Evolutionary conservation across 2,113 vertebrate genomes (phyloP), one percentile per base, ranked within the genome.

Genomic region (Eubucco bourcierii): DNA sequence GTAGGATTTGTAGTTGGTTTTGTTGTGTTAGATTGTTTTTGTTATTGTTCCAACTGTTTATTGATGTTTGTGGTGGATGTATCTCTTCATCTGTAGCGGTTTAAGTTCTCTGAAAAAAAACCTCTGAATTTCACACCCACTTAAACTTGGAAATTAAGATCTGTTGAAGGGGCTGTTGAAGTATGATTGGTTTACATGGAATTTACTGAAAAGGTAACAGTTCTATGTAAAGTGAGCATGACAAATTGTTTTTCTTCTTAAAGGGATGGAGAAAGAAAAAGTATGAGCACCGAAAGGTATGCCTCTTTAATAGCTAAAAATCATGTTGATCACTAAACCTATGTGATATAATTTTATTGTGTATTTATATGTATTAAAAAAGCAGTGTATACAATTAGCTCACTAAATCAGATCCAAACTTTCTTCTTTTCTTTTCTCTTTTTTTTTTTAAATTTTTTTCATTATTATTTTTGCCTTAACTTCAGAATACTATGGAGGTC

Each of bases 271-370:
- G 99, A 99, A 97, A 99, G 99, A 94, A 99, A 99, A 98, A 99
- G 99, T 95, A 99, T 99, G 98, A 99, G 99, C 92, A 99, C 98
- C 87, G 99, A 99, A 96, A 99, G 99, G 99, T 99, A 98, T 85
- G 76, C 71, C 59, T 90, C 73, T 60, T 86, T 90, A 68, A 72
- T 81, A 68, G 5, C 92, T 13, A 59, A 90, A 41, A 66, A 21
- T 18, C 41, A 20, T 12, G 33, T 33, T 55, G 61, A 44, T 31
- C 16, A 18, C 67, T 86, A 71, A 34, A 50, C 33, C 6, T 73
- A 39, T 24, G 33, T 63, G 3, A 24, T 66, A 9, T 20, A 60
- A 80, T 81, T 66, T 58, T 9, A 12, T 29, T 44, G 5, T 47
- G 5, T 71, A 29, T 61, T 84, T 72, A 16, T 31, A 9, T 70